Percentiles rank a stretch among this genome's conserved stretches.
phyloP scores from a whole-genome alignment of 2,888 invertebrate genomes.

The Folsomia candida region DNA sequence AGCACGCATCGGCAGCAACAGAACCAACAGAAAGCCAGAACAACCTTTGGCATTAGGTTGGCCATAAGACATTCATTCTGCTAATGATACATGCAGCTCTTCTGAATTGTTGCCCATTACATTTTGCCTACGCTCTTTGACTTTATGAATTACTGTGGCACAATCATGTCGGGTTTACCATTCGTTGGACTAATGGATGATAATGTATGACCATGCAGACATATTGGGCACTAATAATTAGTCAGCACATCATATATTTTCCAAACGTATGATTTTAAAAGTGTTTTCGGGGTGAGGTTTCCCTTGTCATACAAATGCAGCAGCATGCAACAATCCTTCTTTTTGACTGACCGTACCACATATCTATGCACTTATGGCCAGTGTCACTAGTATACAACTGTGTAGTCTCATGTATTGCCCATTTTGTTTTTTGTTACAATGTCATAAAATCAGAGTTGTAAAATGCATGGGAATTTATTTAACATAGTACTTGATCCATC shows the following conservation, averaged over 20 bases:
- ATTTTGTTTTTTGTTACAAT: background rate
- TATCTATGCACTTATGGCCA: background rate
- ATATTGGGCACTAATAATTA: conserved; percentile 11
- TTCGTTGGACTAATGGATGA: background rate
- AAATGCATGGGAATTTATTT: background rate
- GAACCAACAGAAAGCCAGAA: no score
- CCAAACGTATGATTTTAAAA: background rate
- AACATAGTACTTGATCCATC: background rate
- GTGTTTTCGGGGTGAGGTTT: background rate
- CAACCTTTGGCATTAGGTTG: no score
- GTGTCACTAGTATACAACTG: no score
- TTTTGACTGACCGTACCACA: background rate
- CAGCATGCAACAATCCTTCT: background rate
- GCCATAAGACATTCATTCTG: no score
- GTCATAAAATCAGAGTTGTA: background rate
- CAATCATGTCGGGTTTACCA: conserved; percentile 3
- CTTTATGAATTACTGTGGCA: background rate
- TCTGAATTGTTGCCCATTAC: no score
- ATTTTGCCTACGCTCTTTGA: background rate
- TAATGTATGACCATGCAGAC: conserved; percentile 4
- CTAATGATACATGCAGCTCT: no score
- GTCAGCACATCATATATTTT: conserved; percentile 10
- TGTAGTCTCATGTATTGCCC: no score
- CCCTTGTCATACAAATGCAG: background rate
- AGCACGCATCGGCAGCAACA: background rate